Evolutionary conservation across 2,888 invertebrate genomes (phyloP).

Genomic region (Idaea biselata): DNA sequence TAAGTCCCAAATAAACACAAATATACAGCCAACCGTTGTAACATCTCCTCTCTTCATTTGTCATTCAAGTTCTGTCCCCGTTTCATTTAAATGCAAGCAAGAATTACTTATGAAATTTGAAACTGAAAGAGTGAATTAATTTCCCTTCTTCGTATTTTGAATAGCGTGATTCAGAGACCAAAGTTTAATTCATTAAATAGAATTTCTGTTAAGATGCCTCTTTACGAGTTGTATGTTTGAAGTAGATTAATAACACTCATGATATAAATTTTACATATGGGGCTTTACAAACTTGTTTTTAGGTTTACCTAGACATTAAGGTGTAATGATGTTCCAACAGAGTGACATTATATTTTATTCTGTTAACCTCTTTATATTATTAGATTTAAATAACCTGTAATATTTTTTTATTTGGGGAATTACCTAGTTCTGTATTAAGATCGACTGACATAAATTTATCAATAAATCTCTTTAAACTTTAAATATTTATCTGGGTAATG

Average conservation of each 20-base stretch:
- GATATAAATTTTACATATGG: too few relatives aligned
- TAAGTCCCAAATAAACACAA: not conserved
- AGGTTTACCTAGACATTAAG: too few relatives aligned
- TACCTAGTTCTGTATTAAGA: too few relatives aligned
- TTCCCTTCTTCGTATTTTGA: constrained; percentile 2
- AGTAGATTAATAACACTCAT: not conserved
- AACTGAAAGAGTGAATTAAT: constrained; percentile 26
- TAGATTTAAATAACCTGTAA: too few relatives aligned
- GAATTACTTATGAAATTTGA: constrained; percentile 11
- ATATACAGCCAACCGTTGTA: not conserved
- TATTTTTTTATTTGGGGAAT: too few relatives aligned
- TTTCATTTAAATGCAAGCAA: constrained; percentile 18
- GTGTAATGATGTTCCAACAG: too few relatives aligned
- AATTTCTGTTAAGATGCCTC: not conserved
- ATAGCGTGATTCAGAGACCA: not conserved
- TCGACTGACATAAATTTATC: too few relatives aligned
- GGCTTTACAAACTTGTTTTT: too few relatives aligned
- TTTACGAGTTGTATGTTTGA: not conserved
- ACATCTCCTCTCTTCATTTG: constrained; percentile 23
- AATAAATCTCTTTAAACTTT: too few relatives aligned
- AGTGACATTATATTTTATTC: too few relatives aligned
- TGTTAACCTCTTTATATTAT: too few relatives aligned
- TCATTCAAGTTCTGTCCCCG: constrained; percentile 27
- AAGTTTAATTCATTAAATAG: constrained; percentile 5
- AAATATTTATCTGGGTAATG: too few relatives aligned